phyloP scores from a whole-genome alignment of 2,113 vertebrate species.

The Cichladusa arquata region DNA sequence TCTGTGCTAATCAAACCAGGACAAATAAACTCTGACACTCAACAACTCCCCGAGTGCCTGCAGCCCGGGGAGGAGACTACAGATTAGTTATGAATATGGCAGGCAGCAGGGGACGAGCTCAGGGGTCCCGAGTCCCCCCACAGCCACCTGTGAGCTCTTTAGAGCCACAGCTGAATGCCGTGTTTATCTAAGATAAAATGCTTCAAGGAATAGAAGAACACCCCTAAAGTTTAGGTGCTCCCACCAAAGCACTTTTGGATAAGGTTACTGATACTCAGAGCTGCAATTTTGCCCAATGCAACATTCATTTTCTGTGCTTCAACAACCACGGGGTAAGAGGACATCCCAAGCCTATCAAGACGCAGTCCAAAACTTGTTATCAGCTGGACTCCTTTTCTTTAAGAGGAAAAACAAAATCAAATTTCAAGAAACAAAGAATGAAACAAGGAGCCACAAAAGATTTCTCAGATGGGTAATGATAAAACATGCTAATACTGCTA shows the following conservation, averaged over 20 bases:
- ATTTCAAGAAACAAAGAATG: neutral
- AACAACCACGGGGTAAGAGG: rapidly evolving
- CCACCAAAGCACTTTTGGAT: neutral
- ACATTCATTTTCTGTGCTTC: neutral
- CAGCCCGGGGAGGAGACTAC: constrained; percentile 60
- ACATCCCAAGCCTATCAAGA: neutral
- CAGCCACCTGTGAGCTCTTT: neutral
- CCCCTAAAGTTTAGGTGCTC: neutral
- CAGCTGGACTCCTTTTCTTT: neutral
- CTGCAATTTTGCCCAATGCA: neutral
- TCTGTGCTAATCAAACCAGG: constrained; percentile 78
- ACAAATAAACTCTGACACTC: constrained; percentile 83
- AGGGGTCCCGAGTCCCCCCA: neutral
- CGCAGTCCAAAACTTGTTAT: neutral
- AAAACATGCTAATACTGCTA: neutral
- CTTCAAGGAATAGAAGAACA: neutral
- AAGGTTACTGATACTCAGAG: neutral
- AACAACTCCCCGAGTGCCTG: constrained; percentile 78
- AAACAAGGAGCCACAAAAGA: neutral
- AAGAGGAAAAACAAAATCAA: neutral
- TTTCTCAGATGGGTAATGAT: neutral
- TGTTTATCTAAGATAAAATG: constrained; percentile 39
- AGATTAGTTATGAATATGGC: constrained; percentile 71
- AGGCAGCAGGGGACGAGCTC: neutral
- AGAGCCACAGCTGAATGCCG: neutral